These are phyloP conservation scores for Allophyes oxyacanthae DNA, from an alignment of 2,888 invertebrate genomes.

Conservation along the genomic window DNA sequence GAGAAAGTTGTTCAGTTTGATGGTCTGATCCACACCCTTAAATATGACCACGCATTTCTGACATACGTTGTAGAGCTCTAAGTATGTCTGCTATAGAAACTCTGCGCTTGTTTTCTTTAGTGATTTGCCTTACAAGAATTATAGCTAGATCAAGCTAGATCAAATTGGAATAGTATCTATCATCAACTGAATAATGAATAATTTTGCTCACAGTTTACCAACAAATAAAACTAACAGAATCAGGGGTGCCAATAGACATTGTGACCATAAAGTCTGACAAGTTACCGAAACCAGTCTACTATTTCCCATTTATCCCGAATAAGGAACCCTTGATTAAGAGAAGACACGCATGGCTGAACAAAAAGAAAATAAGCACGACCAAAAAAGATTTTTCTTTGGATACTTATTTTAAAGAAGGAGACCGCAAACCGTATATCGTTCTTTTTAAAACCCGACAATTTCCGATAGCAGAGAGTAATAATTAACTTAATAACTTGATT, in stretches of 20 bases:
- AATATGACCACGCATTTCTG: too few species aligned
- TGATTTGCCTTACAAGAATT: too few species aligned
- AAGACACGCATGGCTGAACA: neutral
- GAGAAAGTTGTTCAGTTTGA: too few species aligned
- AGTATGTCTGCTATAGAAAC: too few species aligned
- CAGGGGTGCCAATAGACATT: slow-evolving; percentile 17
- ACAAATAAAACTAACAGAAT: slow-evolving; percentile 3
- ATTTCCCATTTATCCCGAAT: slow-evolving; percentile 2
- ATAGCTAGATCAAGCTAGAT: too few species aligned
- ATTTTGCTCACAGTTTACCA: slow-evolving; percentile 14
- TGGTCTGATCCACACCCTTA: too few species aligned
- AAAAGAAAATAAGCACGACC: neutral
- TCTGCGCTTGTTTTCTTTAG: too few species aligned
- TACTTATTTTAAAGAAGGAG: neutral
- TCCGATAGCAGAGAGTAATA: neutral
- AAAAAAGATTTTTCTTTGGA: neutral
- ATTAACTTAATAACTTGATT: neutral
- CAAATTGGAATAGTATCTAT: neutral
- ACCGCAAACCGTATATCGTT: neutral
- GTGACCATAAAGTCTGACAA: slow-evolving; percentile 7
- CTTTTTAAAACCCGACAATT: neutral
- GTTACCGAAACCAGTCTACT: neutral
- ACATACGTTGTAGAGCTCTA: too few species aligned
- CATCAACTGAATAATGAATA: neutral
- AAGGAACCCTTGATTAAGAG: slow-evolving; percentile 14